Percentiles rank a stretch among this genome's conserved stretches.
These are phyloP conservation scores for Omphaloscelis lunosa DNA, from an alignment of 2,888 invertebrate species.

Conservation along the genomic window DNA sequence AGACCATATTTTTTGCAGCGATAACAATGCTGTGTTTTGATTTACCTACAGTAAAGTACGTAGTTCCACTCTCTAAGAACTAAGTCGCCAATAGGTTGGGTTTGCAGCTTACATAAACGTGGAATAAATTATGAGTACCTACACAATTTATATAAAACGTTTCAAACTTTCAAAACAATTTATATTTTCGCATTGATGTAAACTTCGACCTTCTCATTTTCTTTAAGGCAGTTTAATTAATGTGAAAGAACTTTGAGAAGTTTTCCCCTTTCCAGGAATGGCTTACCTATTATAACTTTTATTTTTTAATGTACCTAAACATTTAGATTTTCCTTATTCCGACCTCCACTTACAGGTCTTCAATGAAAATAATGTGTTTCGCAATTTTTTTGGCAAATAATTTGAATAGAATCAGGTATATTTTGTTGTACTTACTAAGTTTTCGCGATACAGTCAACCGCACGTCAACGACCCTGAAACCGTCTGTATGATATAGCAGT, in stretches of 20 bases:
- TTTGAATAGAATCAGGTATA: not conserved
- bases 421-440: not conserved
- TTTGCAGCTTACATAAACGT: not conserved
- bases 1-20: not conserved
- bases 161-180: not conserved
- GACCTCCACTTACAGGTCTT: conserved; percentile 14
- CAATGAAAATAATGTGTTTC: conserved; percentile 6
- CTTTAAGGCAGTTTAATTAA: not conserved
- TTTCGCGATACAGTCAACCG: not conserved
- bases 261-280: not conserved
- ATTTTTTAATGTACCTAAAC: not conserved
- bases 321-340: conserved; percentile 1
- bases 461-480: not conserved
- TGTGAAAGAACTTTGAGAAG: not conserved
- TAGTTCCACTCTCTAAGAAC: not conserved
- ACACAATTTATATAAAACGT: not conserved
- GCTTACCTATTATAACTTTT: not conserved
- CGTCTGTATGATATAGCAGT: not conserved
- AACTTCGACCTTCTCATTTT: conserved; percentile 11
- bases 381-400: not conserved
- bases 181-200: not conserved
- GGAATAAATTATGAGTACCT: not conserved
- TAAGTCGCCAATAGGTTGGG: not conserved
- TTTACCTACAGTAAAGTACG: not conserved
- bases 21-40: conserved; percentile 1